Evolutionary conservation across 2,888 invertebrate species (phyloP).

Genomic region (Eudemis profundana): DNA sequence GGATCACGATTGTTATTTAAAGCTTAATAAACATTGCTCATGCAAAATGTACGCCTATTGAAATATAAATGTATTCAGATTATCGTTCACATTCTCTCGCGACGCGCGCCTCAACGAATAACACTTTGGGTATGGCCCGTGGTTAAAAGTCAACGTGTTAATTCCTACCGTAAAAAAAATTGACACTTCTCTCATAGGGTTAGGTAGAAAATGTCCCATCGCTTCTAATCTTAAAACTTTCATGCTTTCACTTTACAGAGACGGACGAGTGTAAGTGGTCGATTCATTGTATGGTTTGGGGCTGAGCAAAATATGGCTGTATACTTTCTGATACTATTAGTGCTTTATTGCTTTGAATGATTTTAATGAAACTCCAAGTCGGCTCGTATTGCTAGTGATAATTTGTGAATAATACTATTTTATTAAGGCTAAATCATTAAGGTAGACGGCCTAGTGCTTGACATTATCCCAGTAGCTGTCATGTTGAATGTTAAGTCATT

Average conservation of each 20-base stretch:
- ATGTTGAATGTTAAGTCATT: no score
- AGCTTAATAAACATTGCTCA: no score
- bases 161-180: neutral
- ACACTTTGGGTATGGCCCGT: no score
- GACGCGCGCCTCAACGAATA: no score
- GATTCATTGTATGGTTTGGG: constrained; percentile 71
- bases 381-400: constrained; percentile 9
- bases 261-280: constrained; percentile 83
- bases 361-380: neutral
- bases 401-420: constrained; percentile 16
- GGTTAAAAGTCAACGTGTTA: neutral
- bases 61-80: no score
- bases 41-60: no score
- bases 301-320: constrained; percentile 65
- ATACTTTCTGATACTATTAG: constrained; percentile 67
- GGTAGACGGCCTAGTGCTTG: no score
- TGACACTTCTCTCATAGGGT: neutral
- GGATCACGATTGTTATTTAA: no score
- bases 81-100: no score
- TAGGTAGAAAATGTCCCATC: constrained; percentile 49
- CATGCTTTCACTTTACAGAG: constrained; percentile 84
- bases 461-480: no score
- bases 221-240: constrained; percentile 78
- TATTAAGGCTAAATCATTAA: no score
- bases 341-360: constrained; percentile 58